Evolutionary conservation across 2,888 invertebrate species (phyloP).

Genomic region (Argyra leucocephala): DNA sequence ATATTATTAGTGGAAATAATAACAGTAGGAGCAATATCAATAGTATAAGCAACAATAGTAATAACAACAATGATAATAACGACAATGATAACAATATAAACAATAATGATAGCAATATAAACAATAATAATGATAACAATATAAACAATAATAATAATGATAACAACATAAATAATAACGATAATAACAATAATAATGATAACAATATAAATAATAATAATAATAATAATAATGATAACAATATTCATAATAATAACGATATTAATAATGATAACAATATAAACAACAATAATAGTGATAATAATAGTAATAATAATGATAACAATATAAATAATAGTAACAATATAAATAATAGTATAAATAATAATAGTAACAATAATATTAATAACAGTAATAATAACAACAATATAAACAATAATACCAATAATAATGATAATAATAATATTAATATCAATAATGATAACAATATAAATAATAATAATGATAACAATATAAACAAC

Average conservation of each 20-base stretch:
- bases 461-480: too few species aligned
- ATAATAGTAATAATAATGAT: too few species aligned
- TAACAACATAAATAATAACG: not conserved
- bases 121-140: not conserved
- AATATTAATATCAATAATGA: too few species aligned
- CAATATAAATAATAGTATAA: too few species aligned
- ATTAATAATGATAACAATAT: too few species aligned
- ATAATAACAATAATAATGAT: not conserved
- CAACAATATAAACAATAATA: too few species aligned
- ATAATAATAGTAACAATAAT: too few species aligned
- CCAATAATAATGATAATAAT: too few species aligned
- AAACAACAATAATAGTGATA: too few species aligned
- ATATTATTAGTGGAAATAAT: constrained; percentile 16
- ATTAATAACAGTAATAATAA: too few species aligned
- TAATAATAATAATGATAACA: constrained; percentile 34
- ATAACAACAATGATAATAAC: not conserved
- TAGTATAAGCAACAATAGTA: not conserved
- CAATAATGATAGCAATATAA: not conserved
- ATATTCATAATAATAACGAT: too few species aligned
- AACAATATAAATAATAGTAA: too few species aligned
- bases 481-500: not conserved
- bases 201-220: constrained; percentile 18
- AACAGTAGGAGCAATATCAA: not conserved
- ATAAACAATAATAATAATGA: not conserved
- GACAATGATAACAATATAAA: not conserved